These are phyloP conservation scores for Odontophorus gujanensis DNA, from an alignment of 2,113 vertebrate genomes.

Conservation along the genomic window DNA sequence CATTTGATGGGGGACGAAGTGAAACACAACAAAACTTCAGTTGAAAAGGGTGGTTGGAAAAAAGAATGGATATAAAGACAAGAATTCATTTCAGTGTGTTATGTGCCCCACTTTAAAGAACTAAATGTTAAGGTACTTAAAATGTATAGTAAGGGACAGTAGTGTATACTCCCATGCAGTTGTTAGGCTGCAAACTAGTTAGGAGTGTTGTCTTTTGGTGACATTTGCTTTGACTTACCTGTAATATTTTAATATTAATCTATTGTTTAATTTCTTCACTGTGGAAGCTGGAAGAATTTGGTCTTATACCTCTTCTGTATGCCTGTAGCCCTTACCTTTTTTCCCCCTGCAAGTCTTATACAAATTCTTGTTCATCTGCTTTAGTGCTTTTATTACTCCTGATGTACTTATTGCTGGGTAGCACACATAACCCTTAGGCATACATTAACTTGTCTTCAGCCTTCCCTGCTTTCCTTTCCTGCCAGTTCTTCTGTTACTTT, in stretches of 20 bases:
- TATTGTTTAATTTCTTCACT: neutral
- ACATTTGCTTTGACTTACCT: neutral
- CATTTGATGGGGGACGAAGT: neutral
- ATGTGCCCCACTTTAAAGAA: neutral
- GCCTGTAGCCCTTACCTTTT: neutral
- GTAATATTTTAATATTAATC: neutral
- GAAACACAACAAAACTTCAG: neutral
- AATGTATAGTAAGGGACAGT: neutral
- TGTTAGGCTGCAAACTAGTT: neutral
- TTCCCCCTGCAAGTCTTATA: neutral
- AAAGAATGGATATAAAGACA: neutral
- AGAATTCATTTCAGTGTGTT: neutral
- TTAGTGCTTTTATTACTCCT: slow-evolving; percentile 67
- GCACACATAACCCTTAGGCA: slow-evolving; percentile 50
- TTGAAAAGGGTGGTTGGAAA: neutral
- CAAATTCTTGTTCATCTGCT: slow-evolving; percentile 56
- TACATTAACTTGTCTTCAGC: slow-evolving; percentile 55
- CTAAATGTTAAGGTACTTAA: neutral
- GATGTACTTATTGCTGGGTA: slow-evolving; percentile 54
- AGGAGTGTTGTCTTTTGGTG: neutral
- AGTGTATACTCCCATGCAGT: neutral
- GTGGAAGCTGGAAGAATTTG: neutral
- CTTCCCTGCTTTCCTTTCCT: slow-evolving; percentile 44
- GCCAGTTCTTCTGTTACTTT: slow-evolving; percentile 61
- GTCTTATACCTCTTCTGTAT: neutral